Evolutionary conservation across 2,888 invertebrate genomes (phyloP).

Genomic region (Microchrysa polita): DNA sequence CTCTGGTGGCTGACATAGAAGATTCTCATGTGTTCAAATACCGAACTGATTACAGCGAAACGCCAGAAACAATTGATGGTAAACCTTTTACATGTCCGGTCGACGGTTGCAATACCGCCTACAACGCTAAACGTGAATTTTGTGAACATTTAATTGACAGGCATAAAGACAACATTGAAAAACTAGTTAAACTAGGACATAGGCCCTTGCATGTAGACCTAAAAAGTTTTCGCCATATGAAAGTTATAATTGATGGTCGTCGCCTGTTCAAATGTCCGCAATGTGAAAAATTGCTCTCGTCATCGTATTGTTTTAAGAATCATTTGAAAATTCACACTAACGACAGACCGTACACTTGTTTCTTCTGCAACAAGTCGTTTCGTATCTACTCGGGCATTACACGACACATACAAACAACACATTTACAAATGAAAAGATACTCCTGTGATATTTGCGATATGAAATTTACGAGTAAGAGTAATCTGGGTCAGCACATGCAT

Average conservation of each 20-base stretch:
- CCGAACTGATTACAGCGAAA: not conserved
- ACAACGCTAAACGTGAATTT: conserved; percentile 17
- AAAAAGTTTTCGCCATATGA: conserved; percentile 60
- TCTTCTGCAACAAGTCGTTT: conserved; percentile 44
- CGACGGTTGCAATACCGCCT: not conserved
- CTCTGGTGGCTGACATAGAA: too few relatives aligned
- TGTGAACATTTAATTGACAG: not conserved
- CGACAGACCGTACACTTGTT: conserved; percentile 41
- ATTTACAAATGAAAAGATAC: conserved; percentile 70
- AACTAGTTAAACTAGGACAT: conserved; percentile 9
- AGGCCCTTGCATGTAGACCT: conserved; percentile 1
- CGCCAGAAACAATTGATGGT: not conserved
- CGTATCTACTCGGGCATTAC: conserved; percentile 68
- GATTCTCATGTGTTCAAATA: too few relatives aligned
- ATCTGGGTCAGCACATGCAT: conserved; percentile 69
- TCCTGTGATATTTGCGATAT: conserved; percentile 69
- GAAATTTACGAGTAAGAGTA: conserved; percentile 71
- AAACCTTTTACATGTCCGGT: conserved; percentile 12
- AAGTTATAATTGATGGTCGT: conserved; percentile 65
- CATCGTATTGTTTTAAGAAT: conserved; percentile 68
- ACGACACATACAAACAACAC: conserved; percentile 72
- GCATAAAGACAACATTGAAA: conserved; percentile 18
- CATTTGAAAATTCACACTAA: conserved; percentile 41
- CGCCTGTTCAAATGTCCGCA: conserved; percentile 68
- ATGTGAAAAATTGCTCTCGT: conserved; percentile 70